Percentiles rank a stretch among this genome's conserved stretches.
Conservation (phyloP, 2,797 vertebrate genomes). For the Rhinatrema bivittatum region DNA sequence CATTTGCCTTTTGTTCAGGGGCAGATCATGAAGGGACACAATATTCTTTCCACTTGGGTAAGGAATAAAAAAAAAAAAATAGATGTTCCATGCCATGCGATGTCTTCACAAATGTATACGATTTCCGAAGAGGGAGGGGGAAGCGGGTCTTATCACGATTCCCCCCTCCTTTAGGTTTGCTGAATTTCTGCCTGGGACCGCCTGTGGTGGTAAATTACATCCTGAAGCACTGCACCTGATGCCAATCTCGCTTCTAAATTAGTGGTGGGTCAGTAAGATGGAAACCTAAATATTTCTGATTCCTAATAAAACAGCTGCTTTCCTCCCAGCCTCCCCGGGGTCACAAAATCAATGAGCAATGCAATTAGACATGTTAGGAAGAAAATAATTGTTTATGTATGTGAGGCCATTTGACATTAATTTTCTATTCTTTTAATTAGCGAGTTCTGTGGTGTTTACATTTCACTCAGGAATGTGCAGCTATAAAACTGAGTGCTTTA, state of each 20-base stretch:
- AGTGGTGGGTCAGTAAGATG: slow-evolving; percentile 45
- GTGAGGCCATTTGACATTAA: slow-evolving; percentile 19
- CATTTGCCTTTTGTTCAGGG: slow-evolving; percentile 6
- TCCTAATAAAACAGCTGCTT: slow-evolving; percentile 27
- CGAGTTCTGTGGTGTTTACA: too few species aligned
- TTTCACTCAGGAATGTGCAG: too few species aligned
- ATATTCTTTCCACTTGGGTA: slow-evolving; percentile 21
- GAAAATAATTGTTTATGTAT: slow-evolving; percentile 52
- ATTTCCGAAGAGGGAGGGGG: slow-evolving; percentile 15
- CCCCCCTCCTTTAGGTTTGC: slow-evolving; percentile 33
- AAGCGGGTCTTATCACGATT: slow-evolving; percentile 20
- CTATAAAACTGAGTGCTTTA: too few species aligned
- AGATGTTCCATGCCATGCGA: slow-evolving; percentile 16
- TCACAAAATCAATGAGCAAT: slow-evolving; percentile 33
- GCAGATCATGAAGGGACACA: slow-evolving; percentile 24
- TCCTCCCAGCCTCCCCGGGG: too few species aligned
- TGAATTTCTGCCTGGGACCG: slow-evolving; percentile 38
- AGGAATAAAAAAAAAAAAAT: slow-evolving; percentile 35
- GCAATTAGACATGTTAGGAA: slow-evolving; percentile 37
- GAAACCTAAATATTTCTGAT: slow-evolving; percentile 35
- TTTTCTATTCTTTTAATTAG: neutral
- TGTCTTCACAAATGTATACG: slow-evolving; percentile 28
- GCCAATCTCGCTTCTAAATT: slow-evolving; percentile 46
- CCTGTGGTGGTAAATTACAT: slow-evolving; percentile 45
- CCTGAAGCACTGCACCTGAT: slow-evolving; percentile 45